These are phyloP conservation scores for Acleris cristana DNA, from an alignment of 2,888 invertebrate species.

Conservation along the genomic window DNA sequence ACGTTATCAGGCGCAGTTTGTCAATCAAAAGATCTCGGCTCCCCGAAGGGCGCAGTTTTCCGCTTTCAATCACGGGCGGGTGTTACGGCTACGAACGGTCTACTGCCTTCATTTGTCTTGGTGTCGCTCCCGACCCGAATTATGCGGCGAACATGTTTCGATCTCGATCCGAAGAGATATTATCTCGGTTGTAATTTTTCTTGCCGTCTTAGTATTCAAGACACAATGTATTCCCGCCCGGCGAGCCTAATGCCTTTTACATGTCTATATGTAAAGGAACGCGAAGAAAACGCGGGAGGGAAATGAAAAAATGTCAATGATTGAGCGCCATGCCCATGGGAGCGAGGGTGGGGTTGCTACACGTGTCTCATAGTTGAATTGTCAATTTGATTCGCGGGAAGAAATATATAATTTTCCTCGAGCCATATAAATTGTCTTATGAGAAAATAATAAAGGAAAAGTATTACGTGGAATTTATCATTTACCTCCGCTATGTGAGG, in stretches of 20 bases:
- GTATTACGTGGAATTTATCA: conserved; percentile 40
- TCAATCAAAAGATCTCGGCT: conserved; percentile 42
- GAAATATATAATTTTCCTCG: conserved; percentile 47
- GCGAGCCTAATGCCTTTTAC: conserved; percentile 61
- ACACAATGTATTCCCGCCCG: conserved; percentile 58
- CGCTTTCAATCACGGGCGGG: conserved; percentile 51
- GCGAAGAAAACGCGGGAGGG: conserved; percentile 52
- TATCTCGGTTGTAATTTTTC: conserved; percentile 73
- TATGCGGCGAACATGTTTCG: conserved; percentile 65
- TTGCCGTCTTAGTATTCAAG: conserved; percentile 69
- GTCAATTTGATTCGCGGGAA: conserved; percentile 63
- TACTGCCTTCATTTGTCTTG: conserved; percentile 64
- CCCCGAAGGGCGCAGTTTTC: conserved; percentile 51
- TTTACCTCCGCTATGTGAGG: conserved; percentile 26
- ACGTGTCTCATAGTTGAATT: conserved; percentile 70
- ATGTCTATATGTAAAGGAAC: conserved; percentile 36
- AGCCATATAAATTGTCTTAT: conserved; percentile 38
- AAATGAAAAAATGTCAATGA: conserved; percentile 75
- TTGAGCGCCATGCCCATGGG: conserved; percentile 80
- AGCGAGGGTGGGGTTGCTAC: conserved; percentile 67
- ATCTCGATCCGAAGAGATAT: conserved; percentile 63
- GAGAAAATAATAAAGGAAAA: conserved; percentile 35
- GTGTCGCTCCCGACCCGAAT: conserved; percentile 58
- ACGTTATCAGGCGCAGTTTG: conserved; percentile 27
- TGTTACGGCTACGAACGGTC: conserved; percentile 47